A percentile compares a stretch with the other conserved stretches of the same genome.
phyloP scores from a whole-genome alignment of 2,888 invertebrate genomes.

The Chalcosyrphus nemorum region DNA sequence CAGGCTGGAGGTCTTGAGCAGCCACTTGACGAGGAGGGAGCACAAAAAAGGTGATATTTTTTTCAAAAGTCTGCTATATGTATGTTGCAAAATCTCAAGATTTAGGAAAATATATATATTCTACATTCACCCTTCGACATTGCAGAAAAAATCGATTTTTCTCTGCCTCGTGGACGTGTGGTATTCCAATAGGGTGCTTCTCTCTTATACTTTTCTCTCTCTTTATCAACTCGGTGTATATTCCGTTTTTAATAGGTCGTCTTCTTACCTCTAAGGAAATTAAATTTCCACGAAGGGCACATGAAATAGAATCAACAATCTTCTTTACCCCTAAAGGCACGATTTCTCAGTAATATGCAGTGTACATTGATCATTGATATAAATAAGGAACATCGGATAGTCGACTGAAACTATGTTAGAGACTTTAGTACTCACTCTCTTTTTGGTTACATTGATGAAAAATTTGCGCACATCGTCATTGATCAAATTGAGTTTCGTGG shows the following conservation, averaged over 20 bases:
- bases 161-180: conserved; percentile 62
- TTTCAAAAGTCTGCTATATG: not conserved
- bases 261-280: not conserved
- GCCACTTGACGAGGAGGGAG: conserved; percentile 80
- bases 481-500: conserved; percentile 8
- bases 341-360: not conserved
- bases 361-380: too few species aligned
- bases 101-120: conserved; percentile 24
- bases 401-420: too few species aligned
- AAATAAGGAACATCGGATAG: too few species aligned
- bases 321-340: not conserved
- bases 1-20: conserved; percentile 76
- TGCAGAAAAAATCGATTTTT: conserved; percentile 72
- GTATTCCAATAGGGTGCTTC: conserved; percentile 43
- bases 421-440: not conserved
- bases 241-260: not conserved
- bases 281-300: not conserved
- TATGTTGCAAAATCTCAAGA: not conserved
- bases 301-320: conserved; percentile 14
- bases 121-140: conserved; percentile 48
- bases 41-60: conserved; percentile 79
- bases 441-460: not conserved
- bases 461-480: conserved; percentile 2
- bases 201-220: conserved; percentile 16
- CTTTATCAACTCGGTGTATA: not conserved